Base-by-base conservation (phyloP, 1,140 invertebrate species). In the Arion vulgaris region DNA sequence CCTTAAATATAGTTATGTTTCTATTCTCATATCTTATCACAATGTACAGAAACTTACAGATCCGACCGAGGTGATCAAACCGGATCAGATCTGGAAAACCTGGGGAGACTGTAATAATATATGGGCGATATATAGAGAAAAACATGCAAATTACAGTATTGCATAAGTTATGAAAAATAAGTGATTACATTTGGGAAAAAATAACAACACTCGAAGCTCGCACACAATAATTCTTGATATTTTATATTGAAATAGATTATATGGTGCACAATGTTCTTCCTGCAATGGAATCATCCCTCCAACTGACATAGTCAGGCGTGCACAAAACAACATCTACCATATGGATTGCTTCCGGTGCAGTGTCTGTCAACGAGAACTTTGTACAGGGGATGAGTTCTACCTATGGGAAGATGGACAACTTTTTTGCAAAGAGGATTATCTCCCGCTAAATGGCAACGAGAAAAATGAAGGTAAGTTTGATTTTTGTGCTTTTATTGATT, bases 341-440 rank as follows among this genome's bases (percentile, higher is more conserved):
- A 76, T 89, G 28, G 80, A 75, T 19, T 92, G 91, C 83, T 91
- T 92, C 84, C 75, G 77, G 38, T 92, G 91, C 75, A 80, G 80
- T 5, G 80, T 86, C 19, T 92, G 91, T 74, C 73, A 83, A 15
- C 69, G 45, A 23, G 71, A 87, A 34, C 83, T 91, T 1, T 84
- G 88, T 71, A 91, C 90, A 5, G 91, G 91, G 0, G 91, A 91
- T 49, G 89, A 91, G 82, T 90, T 91, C 80, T 92, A 90, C 79
- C 85, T 91, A 13, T 83, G 91, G 74, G 87, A 87, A 34, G 90
- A 91, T 68, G 87, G 88, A 36, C 89, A 88, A 77, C 85, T 92
- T 17, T 81, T 91, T 28, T 92, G 91, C 81, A 87, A 88, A 38
- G 41, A 72, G 0, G 91, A 92, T 80, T 91, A 88, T 86, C 85